These are phyloP conservation scores for Trisateles emortualis DNA, from an alignment of 2,888 invertebrate genomes.

Conservation along the genomic window DNA sequence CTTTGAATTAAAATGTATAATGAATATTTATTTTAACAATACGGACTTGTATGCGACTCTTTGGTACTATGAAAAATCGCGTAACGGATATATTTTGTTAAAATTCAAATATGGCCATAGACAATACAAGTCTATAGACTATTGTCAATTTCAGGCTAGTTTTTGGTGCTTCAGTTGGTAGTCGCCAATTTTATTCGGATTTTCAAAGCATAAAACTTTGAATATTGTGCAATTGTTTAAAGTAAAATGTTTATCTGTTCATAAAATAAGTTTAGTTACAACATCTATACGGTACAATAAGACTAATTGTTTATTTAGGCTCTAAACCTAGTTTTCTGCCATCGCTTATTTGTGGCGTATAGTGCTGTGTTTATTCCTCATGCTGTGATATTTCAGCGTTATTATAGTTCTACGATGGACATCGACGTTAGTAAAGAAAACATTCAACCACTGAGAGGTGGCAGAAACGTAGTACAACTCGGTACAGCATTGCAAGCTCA, in stretches of 20 bases:
- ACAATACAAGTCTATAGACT: conserved; percentile 64
- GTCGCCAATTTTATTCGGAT: conserved; percentile 75
- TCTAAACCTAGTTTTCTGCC: conserved; percentile 55
- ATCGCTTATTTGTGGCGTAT: conserved; percentile 71
- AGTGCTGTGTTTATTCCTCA: conserved; percentile 78
- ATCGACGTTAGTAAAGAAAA: conserved; percentile 96
- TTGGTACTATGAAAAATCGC: background rate
- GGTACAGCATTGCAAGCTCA: conserved; percentile 93
- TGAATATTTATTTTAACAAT: too few relatives aligned
- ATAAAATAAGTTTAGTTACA: conserved; percentile 40
- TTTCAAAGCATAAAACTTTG: conserved; percentile 65
- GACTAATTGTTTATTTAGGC: conserved; percentile 38
- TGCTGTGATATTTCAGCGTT: conserved; percentile 74
- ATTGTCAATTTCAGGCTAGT: conserved; percentile 78
- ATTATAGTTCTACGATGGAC: conserved; percentile 88
- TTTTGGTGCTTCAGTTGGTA: conserved; percentile 81
- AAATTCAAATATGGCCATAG: conserved; percentile 77
- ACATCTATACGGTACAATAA: conserved; percentile 41
- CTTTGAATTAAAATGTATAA: too few relatives aligned
- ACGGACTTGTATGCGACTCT: too few relatives aligned
- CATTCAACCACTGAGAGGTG: conserved; percentile 96
- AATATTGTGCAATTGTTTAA: conserved; percentile 44
- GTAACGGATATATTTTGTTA: conserved; percentile 57
- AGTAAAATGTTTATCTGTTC: conserved; percentile 42
- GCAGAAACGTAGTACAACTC: conserved; percentile 93